A percentile compares a stretch with the other conserved stretches of the same genome.
Evolutionary conservation across 2,888 invertebrate genomes (phyloP).

Genomic region (Macropis europaea): DNA sequence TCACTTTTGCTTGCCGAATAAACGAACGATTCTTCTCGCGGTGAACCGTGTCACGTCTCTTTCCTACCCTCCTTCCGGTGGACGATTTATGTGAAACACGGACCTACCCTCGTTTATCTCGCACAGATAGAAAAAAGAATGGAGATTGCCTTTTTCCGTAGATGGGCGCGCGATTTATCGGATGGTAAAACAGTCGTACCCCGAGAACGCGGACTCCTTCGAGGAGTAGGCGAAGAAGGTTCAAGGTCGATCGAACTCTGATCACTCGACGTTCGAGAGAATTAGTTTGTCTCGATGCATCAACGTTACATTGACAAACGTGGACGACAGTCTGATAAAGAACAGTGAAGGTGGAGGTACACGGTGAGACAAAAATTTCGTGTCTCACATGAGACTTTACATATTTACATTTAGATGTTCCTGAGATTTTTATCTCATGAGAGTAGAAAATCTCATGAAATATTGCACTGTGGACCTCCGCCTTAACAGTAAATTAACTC

Average conservation of each 20-base stretch:
- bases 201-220: neutral
- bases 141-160: neutral
- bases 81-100: neutral
- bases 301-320: too few species aligned
- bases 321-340: too few species aligned
- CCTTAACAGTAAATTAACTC: too few species aligned
- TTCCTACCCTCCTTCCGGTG: neutral
- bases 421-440: too few species aligned
- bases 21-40: neutral
- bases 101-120: neutral
- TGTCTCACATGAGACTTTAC: too few species aligned
- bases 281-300: too few species aligned
- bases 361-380: too few species aligned
- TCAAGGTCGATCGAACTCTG: conserved; percentile 5
- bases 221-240: neutral
- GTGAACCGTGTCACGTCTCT: neutral
- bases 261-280: too few species aligned
- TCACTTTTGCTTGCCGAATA: neutral
- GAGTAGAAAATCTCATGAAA: too few species aligned
- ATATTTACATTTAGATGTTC: too few species aligned
- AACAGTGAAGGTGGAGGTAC: too few species aligned
- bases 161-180: neutral
- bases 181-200: neutral
- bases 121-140: neutral
- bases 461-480: too few species aligned